Evolutionary conservation across 2,113 vertebrate species (phyloP).

Genomic region (Hippocampus abdominalis): DNA sequence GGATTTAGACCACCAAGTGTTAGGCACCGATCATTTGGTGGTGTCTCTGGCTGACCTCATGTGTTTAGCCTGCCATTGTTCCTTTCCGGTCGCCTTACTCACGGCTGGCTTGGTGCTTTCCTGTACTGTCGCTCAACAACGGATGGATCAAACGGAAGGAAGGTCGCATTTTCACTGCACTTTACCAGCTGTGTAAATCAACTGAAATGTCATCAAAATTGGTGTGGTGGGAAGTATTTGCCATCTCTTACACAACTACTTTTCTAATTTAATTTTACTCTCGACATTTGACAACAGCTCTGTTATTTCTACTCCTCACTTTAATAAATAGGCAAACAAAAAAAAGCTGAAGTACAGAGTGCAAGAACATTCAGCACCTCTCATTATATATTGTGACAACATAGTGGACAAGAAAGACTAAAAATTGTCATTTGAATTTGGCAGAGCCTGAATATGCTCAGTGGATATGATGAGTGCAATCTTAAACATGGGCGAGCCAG

Average conservation of each 20-base stretch:
- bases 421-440: too few relatives aligned
- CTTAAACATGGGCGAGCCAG: slow-evolving; percentile 1
- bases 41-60: slow-evolving; percentile 70
- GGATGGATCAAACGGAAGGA: slow-evolving; percentile 33
- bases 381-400: background rate
- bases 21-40: slow-evolving; percentile 54
- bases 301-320: too few relatives aligned
- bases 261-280: too few relatives aligned
- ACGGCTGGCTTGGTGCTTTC: slow-evolving; percentile 67
- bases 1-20: slow-evolving; percentile 47
- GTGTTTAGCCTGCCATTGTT: slow-evolving; percentile 76
- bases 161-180: slow-evolving; percentile 28
- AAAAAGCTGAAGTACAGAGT: too few relatives aligned
- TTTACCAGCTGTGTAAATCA: slow-evolving; percentile 1
- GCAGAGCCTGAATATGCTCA: background rate
- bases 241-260: background rate
- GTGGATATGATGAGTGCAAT: slow-evolving; percentile 3
- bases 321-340: too few relatives aligned
- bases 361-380: too few relatives aligned
- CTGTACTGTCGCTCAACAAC: slow-evolving; percentile 63
- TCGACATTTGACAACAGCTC: background rate
- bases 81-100: slow-evolving; percentile 60
- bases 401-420: too few relatives aligned
- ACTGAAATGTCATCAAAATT: background rate
- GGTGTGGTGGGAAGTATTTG: background rate